These are phyloP conservation scores for Actinernus sp. DNA, from an alignment of 92 coral and sea anemone species.

Conservation along the genomic window DNA sequence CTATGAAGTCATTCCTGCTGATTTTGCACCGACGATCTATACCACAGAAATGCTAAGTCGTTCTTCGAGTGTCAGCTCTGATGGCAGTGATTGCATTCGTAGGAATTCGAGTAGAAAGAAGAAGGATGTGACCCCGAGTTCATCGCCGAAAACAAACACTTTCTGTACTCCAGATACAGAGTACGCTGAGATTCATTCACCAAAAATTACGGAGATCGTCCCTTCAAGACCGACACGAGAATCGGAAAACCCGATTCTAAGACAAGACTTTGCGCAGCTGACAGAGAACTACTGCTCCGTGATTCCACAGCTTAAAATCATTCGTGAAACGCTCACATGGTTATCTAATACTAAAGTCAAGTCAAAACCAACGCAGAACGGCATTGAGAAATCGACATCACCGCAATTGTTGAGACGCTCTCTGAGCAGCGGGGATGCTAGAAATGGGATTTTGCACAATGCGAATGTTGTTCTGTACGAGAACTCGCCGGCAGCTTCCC, in stretches of 20 bases:
- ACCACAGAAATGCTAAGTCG: conserved; percentile 50
- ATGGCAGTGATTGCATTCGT: background rate
- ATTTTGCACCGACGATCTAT: conserved; percentile 38
- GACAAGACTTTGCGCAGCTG: conserved; percentile 73
- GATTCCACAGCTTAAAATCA: conserved; percentile 45
- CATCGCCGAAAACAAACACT: conserved; percentile 16
- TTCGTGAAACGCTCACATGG: conserved; percentile 57
- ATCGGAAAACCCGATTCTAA: conserved; percentile 91
- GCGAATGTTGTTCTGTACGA: conserved; percentile 39
- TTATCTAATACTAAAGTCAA: conserved; percentile 42
- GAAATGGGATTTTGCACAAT: conserved; percentile 11
- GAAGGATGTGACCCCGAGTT: conserved; percentile 9
- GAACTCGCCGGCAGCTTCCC: conserved; percentile 48
- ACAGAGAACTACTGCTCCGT: conserved; percentile 15
- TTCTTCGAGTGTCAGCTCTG: conserved; percentile 56
- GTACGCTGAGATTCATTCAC: conserved; percentile 86
- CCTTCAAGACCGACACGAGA: conserved; percentile 90
- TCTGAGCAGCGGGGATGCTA: conserved; percentile 21
- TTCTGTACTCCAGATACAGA: conserved; percentile 54
- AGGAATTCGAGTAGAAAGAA: conserved; percentile 16
- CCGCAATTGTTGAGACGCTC: conserved; percentile 39
- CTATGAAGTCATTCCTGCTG: conserved; percentile 89
- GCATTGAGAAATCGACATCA: conserved; percentile 15
- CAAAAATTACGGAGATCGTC: conserved; percentile 43
- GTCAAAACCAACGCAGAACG: conserved; percentile 34